Base-by-base conservation (phyloP, 2,797 vertebrate species). In the Sebastes aleutianus region DNA sequence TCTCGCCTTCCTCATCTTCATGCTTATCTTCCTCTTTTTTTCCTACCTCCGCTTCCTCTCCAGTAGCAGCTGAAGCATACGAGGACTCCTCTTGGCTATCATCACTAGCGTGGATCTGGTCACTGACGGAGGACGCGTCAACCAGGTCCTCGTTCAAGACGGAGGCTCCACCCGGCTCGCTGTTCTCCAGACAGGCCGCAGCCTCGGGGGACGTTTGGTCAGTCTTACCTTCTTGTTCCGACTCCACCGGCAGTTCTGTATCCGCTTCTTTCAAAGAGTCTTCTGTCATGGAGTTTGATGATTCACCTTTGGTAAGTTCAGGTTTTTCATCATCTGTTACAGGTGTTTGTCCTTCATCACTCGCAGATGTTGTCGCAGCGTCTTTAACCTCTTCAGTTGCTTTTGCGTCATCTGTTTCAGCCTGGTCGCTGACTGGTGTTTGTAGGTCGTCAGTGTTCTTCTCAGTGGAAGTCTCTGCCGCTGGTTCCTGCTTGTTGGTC, bases 1-100 rank as follows among this genome's bases (percentile, higher is more conserved):
- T 74, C 20, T 84, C 50, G 8, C 64, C 53, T 58, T 79, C 83
- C 36, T 76, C 81, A 31, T 65, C 43, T 39, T 86, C 85, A 16
- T 47, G 43, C 16, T 83, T 20, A 26, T 81, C 85, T 1, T 63
- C 68, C 18, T 70, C 86, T 24, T 82, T 82, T 26, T 81, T 67
- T 2, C 50, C 78, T 5, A 34, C 71, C 5, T 71, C 87, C 39
- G 14, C 43, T 74, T 87, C 91, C 26, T 80, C 66, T 75, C 67
- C 34, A 2, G 90, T 78, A 26, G 78, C 76, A 57, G 92, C 91
- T 29, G 90, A 87, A 29, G 84, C 77, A n/a, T 76, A 86, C 31
- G 92, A 93, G 2, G 85, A 89, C 64, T 93, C 83, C 63, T 87
- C 87, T 69, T 92, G 26, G 0, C 80, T 88, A 76, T 94, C 94